phyloP scores from a whole-genome alignment of 2,113 vertebrate species.

The Copsychus sechellarum region DNA sequence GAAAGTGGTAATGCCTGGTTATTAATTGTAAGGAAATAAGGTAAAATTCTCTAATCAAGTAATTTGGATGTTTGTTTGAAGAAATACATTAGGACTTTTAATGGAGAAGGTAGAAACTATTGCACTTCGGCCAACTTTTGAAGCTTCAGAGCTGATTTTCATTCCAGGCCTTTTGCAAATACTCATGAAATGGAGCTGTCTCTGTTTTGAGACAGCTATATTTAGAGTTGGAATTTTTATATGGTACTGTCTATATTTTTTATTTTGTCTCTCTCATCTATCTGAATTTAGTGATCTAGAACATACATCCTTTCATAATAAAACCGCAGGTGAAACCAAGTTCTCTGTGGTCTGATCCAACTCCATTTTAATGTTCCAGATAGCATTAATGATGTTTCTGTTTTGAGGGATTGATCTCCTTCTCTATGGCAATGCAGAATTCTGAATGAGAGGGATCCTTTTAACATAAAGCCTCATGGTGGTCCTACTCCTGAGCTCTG shows the following conservation, averaged over 20 bases:
- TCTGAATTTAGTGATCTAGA: background rate
- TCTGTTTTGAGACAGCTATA: background rate
- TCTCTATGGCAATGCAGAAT: background rate
- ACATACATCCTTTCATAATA: background rate
- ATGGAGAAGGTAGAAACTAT: background rate
- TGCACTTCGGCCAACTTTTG: background rate
- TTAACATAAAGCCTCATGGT: background rate
- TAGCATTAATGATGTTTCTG: background rate
- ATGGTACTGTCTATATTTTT: background rate
- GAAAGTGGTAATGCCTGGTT: background rate
- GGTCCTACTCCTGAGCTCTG: background rate
- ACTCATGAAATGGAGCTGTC: background rate
- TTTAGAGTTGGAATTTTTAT: constrained; percentile 10
- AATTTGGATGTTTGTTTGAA: background rate
- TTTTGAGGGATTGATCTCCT: background rate
- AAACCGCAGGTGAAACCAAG: background rate
- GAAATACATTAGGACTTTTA: background rate
- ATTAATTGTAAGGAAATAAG: background rate
- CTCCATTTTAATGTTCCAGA: background rate
- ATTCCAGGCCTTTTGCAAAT: background rate
- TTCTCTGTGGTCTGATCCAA: background rate
- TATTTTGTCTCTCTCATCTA: background rate
- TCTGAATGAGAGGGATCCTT: background rate
- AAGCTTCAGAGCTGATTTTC: constrained; percentile 2
- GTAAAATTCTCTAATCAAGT: background rate